Evolutionary conservation across 2,797 vertebrate genomes (phyloP).

Genomic region (Zalophus californianus): DNA sequence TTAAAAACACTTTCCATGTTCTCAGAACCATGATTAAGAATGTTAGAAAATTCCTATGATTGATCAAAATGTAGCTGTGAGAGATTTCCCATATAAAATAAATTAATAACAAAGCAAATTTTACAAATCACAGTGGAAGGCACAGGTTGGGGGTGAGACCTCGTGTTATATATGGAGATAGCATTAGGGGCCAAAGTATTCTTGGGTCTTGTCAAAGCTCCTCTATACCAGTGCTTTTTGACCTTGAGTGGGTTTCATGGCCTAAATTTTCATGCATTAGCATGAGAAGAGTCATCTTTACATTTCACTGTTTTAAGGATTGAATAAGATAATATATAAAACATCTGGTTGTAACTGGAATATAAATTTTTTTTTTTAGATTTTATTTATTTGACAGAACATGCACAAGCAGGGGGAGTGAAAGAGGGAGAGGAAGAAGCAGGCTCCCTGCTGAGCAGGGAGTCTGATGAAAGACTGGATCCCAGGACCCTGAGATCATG

Average conservation of each 20-base stretch:
- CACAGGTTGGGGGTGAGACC: not conserved
- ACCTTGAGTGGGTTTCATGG: not conserved
- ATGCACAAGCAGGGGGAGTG: not conserved
- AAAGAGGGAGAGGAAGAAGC: not conserved
- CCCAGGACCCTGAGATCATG: not conserved
- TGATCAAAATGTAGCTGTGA: not conserved
- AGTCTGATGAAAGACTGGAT: too few species aligned
- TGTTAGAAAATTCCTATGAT: not conserved
- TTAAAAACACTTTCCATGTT: not conserved
- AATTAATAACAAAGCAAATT: not conserved
- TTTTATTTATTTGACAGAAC: not conserved
- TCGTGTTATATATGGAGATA: not conserved
- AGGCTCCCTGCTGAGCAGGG: too few species aligned
- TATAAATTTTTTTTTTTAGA: not conserved
- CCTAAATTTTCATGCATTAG: not conserved
- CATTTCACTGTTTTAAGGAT: not conserved
- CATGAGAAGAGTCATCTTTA: not conserved
- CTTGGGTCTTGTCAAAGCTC: not conserved
- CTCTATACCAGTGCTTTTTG: not conserved
- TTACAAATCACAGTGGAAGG: not conserved
- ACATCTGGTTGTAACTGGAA: not conserved
- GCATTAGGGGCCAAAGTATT: not conserved
- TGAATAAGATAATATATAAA: not conserved
- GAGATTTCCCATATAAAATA: not conserved
- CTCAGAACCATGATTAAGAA: not conserved